Base-by-base conservation (phyloP, 2,888 invertebrate species). In the Oligia strigilis region DNA sequence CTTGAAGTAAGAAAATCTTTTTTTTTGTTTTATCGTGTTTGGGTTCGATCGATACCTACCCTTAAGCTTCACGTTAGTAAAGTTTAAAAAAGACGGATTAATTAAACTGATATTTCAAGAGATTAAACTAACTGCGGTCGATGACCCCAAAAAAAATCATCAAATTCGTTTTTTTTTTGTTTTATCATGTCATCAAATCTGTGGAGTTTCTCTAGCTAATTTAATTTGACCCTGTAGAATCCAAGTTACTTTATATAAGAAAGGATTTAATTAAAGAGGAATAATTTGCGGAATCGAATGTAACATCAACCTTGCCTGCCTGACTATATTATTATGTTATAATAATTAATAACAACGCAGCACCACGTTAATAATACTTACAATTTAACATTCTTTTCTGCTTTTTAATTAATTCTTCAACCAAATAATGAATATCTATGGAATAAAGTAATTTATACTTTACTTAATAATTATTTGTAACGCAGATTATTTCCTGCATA, bases 231-330 rank as follows among this genome's bases (percentile, higher is more conserved):
- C 23, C 9, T 46, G n/a, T 36, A 46, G 3, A 46, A n/a, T 49
- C 23, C 14, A 81, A 81, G 58, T 81, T 66, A 36, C 58, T 11
- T 13, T 0, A 13, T 13, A 49, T 74, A 74, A 58, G 58, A 76
- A 82, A 82, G 52, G 43, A 76, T 75, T 55, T 8, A 40, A 64
- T 55, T 8, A 46, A 64, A 62, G 29, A 23, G 6, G 52, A 55
- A 40, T 77, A 23, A 65, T 70, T 84, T 66, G 72, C 79, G 72
- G 73, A 84, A 74, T 84, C 46, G 55, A 79, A 84, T 62, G 62
- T 66, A 23, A 49, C 8, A 40, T 69, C 60, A 83, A 72, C 77
- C 77, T 82, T 76, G 80, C 40, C 13, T 62, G 29, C 1, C 1
- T 52, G 55, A 36, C 43, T 13, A n/a, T n/a, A n/a, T n/a, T n/a